Conservation (phyloP, 2,113 vertebrate genomes). For the Argyrosomus japonicus region DNA sequence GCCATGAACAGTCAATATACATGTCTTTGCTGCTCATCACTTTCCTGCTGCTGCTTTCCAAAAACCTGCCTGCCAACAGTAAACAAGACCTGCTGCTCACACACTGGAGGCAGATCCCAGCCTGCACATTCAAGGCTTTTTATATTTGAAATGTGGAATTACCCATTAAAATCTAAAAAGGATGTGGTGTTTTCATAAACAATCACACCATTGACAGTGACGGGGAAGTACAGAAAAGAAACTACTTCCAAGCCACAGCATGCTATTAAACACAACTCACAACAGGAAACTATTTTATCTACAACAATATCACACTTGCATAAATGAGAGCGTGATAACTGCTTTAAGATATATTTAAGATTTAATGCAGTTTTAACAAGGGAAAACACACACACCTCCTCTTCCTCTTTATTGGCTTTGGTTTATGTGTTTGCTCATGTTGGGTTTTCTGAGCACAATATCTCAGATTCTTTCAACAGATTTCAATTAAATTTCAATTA, state of each 20-base stretch:
- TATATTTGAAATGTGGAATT: slow-evolving; percentile 7
- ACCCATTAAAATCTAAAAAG: background rate
- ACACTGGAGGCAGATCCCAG: slow-evolving; percentile 3
- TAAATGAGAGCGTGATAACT: background rate
- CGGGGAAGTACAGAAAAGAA: background rate
- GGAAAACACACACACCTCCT: background rate
- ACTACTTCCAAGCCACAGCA: background rate
- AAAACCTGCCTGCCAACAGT: background rate
- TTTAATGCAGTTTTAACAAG: background rate
- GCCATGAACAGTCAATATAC: background rate
- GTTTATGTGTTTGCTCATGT: background rate
- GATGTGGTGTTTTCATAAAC: background rate
- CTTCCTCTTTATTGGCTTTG: background rate
- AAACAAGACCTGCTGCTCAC: slow-evolving; percentile 45
- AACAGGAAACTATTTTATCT: slow-evolving; percentile 7
- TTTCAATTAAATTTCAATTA: background rate
- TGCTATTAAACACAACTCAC: background rate
- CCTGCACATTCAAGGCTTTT: background rate
- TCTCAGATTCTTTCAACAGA: background rate
- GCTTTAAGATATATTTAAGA: background rate
- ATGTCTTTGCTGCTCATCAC: background rate
- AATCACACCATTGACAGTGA: background rate
- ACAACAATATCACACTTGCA: background rate
- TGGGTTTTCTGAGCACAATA: background rate
- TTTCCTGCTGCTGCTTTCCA: slow-evolving; percentile 1